Evolutionary conservation across 2,888 invertebrate genomes (phyloP).

Genomic region (Archips crataeganus): DNA sequence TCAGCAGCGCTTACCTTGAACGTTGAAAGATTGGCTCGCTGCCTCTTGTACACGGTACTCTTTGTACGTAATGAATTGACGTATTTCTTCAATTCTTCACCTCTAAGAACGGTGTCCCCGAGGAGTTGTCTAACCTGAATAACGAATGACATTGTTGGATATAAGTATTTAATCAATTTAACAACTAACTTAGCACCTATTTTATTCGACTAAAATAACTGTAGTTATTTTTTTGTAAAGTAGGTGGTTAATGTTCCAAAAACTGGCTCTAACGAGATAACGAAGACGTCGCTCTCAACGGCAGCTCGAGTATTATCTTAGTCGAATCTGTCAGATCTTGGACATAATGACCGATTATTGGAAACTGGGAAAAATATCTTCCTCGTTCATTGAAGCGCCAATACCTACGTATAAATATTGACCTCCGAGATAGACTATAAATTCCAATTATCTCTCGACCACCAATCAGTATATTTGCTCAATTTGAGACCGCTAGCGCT

Average conservation of each 20-base stretch:
- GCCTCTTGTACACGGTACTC: slow-evolving; percentile 93
- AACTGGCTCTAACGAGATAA: slow-evolving; percentile 33
- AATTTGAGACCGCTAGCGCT: neutral
- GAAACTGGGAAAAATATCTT: slow-evolving; percentile 69
- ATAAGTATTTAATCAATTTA: neutral
- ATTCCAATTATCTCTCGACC: slow-evolving; percentile 38
- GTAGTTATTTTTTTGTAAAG: neutral
- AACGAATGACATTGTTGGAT: neutral
- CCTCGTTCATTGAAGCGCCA: slow-evolving; percentile 54
- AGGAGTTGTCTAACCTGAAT: slow-evolving; percentile 77
- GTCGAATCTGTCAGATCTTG: slow-evolving; percentile 57
- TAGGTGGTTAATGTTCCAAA: slow-evolving; percentile 9
- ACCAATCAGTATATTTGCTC: slow-evolving; percentile 40
- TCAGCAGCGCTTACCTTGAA: slow-evolving; percentile 78
- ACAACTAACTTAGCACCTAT: neutral
- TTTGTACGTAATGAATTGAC: slow-evolving; percentile 92
- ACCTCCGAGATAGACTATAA: slow-evolving; percentile 44
- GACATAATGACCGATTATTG: slow-evolving; percentile 72
- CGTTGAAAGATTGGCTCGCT: slow-evolving; percentile 90
- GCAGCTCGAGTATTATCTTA: slow-evolving; percentile 60
- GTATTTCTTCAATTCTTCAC: slow-evolving; percentile 94
- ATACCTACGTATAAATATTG: slow-evolving; percentile 41
- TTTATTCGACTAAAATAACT: neutral
- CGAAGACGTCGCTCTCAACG: slow-evolving; percentile 54
- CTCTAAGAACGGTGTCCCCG: slow-evolving; percentile 90